phyloP scores from a whole-genome alignment of 2,113 vertebrate species.

The Turnix velox region DNA sequence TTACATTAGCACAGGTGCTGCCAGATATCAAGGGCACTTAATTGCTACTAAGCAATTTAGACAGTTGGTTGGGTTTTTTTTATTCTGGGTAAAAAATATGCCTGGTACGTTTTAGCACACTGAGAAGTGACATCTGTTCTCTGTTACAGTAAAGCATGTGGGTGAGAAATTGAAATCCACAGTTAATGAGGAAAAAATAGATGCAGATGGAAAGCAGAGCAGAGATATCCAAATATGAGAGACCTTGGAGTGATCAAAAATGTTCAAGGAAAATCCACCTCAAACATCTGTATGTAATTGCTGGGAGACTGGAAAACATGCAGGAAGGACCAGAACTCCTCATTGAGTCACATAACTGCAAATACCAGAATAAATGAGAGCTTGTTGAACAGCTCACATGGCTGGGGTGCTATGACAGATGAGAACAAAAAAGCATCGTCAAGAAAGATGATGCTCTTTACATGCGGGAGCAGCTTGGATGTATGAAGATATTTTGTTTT shows the following conservation, averaged over 20 bases:
- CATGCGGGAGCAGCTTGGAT: not conserved
- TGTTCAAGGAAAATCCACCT: not conserved
- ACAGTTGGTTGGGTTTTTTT: not conserved
- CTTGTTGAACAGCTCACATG: not conserved
- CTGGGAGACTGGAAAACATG: not conserved
- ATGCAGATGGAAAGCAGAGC: not conserved
- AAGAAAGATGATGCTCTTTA: not conserved
- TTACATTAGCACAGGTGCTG: not conserved
- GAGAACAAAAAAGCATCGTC: not conserved
- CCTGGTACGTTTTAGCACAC: not conserved
- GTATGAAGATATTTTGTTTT: not conserved
- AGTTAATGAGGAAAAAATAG: not conserved
- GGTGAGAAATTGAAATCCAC: not conserved
- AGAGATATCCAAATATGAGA: not conserved
- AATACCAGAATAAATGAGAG: not conserved
- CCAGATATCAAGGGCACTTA: not conserved
- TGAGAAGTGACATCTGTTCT: not conserved
- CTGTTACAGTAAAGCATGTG: not conserved
- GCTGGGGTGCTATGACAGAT: no score
- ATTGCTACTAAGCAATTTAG: not conserved
- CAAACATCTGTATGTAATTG: not conserved
- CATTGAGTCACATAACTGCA: not conserved
- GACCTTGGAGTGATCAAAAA: not conserved
- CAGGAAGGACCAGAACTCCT: not conserved
- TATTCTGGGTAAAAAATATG: not conserved